Conservation (phyloP, 2,888 invertebrate species). For the Zygaena filipendulae region DNA sequence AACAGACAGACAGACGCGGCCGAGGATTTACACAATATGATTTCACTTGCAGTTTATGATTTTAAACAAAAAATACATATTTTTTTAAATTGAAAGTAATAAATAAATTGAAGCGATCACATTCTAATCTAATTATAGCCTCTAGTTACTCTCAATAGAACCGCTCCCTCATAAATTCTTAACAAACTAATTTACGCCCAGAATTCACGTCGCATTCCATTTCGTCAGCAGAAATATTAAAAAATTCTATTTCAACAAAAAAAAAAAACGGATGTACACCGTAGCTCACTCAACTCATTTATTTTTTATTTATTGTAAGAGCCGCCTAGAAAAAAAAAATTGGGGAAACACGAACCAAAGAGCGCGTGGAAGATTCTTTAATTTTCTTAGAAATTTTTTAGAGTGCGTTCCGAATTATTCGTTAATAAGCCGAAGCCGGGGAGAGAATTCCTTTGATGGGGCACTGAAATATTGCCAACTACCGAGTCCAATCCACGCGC, state of each 20-base stretch:
- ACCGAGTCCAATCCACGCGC: constrained; percentile 34
- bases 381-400: constrained; percentile 49
- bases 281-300: constrained; percentile 35
- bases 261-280: constrained; percentile 29
- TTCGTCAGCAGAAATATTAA: constrained; percentile 30
- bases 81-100: neutral
- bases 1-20: no score
- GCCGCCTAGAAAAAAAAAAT: constrained; percentile 24
- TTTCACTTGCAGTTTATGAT: no score
- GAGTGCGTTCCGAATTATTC: constrained; percentile 40
- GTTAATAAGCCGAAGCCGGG: constrained; percentile 42
- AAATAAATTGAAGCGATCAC: constrained; percentile 2
- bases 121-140: neutral
- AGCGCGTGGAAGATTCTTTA: constrained; percentile 45
- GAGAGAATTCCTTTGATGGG: constrained; percentile 56
- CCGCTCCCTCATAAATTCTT: constrained; percentile 24
- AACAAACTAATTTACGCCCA: constrained; percentile 31
- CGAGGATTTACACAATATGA: neutral
- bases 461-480: constrained; percentile 56
- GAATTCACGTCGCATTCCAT: constrained; percentile 22
- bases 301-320: no score
- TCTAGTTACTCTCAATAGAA: constrained; percentile 15
- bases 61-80: no score
- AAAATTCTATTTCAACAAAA: no score
- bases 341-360: constrained; percentile 38